Evolutionary conservation across 2,113 vertebrate genomes (phyloP).

Genomic region (Bos javanicus): DNA sequence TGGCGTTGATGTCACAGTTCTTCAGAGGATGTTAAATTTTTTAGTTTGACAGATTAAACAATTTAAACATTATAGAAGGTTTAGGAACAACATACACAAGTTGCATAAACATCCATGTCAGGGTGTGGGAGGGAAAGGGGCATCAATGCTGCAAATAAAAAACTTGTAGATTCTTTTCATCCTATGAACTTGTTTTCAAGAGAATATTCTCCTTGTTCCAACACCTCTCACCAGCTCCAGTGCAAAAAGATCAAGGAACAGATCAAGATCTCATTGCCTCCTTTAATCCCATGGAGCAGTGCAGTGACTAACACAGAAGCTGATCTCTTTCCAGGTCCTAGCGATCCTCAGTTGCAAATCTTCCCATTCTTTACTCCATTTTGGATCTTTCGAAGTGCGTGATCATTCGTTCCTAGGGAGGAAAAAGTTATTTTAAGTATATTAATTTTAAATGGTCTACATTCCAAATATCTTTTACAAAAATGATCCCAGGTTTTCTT

Average conservation of each 20-base stretch:
- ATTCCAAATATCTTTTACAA: constrained; percentile 14
- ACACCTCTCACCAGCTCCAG: constrained; percentile 69
- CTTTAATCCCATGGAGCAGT: constrained; percentile 55
- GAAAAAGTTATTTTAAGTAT: constrained; percentile 21
- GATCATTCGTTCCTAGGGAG: constrained; percentile 87
- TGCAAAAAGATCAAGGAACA: constrained; percentile 71
- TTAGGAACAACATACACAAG: constrained; percentile 80
- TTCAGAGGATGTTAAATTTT: constrained; percentile 79
- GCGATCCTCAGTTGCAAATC: constrained; percentile 11
- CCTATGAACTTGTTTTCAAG: constrained; percentile 73
- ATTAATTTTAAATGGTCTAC: constrained; percentile 4
- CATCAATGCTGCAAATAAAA: constrained; percentile 77
- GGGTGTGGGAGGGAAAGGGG: constrained; percentile 39
- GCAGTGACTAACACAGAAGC: constrained; percentile 42
- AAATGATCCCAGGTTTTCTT: not conserved
- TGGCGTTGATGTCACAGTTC: constrained; percentile 74
- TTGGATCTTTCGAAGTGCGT: constrained; percentile 90
- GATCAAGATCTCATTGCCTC: constrained; percentile 74
- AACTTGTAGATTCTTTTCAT: constrained; percentile 75
- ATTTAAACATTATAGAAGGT: constrained; percentile 81
- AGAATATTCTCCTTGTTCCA: constrained; percentile 42
- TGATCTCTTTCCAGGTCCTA: constrained; percentile 62
- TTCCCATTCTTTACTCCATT: constrained; percentile 83
- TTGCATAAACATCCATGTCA: constrained; percentile 80
- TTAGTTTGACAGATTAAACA: constrained; percentile 83